These are phyloP conservation scores for Seira sanloemensis DNA, from an alignment of 2,888 invertebrate species.

Conservation along the genomic window DNA sequence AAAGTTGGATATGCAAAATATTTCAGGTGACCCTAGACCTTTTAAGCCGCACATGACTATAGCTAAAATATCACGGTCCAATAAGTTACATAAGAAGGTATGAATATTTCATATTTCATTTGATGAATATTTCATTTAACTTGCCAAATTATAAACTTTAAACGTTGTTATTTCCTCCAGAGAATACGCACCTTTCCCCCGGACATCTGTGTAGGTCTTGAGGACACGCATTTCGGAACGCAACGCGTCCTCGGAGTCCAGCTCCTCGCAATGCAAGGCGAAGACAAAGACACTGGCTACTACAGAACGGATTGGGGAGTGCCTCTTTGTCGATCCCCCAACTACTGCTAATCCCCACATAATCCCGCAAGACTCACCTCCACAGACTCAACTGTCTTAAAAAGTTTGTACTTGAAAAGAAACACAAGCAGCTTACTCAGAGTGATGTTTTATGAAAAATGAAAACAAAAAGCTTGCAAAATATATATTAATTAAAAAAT, in stretches of 20 bases:
- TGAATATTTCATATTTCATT: neutral
- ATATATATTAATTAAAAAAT: no score
- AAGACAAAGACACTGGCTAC: conserved; percentile 55
- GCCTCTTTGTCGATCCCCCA: no score
- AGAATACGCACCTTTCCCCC: conserved; percentile 45
- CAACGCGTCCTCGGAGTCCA: conserved; percentile 56
- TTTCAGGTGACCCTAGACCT: conserved; percentile 48
- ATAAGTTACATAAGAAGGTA: conserved; percentile 63
- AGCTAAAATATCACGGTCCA: conserved; percentile 64
- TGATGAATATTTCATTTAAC: neutral
- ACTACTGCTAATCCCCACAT: no score
- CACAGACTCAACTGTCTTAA: no score
- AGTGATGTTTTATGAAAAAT: no score
- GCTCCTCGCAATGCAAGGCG: conserved; percentile 56
- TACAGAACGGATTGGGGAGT: no score
- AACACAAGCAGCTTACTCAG: no score
- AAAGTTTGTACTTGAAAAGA: no score
- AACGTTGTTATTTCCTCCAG: conserved; percentile 13
- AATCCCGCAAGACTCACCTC: no score
- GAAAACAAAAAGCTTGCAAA: no score
- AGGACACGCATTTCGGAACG: conserved; percentile 41
- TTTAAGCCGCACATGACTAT: conserved; percentile 68
- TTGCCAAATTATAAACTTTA: neutral
- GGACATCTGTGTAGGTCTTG: conserved; percentile 49
- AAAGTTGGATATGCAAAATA: conserved; percentile 49